These are phyloP conservation scores for Acanthopagrus latus DNA, from an alignment of 2,797 vertebrate genomes.

Conservation along the genomic window DNA sequence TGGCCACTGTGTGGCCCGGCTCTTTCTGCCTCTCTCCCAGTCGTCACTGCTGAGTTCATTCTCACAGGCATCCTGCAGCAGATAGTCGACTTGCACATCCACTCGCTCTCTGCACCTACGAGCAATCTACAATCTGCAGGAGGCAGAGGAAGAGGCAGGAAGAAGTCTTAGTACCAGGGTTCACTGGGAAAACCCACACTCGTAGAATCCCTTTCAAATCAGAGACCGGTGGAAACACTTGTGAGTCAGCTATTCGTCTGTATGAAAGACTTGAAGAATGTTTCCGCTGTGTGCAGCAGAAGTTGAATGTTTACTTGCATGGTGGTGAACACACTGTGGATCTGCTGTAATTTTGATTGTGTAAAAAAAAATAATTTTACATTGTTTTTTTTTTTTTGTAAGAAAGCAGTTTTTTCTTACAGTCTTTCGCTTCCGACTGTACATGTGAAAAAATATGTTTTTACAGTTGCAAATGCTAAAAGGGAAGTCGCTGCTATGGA, in stretches of 20 bases:
- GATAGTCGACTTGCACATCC: slow-evolving; percentile 81
- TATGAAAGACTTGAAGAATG: slow-evolving; percentile 36
- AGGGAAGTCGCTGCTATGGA: slow-evolving; percentile 3
- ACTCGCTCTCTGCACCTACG: slow-evolving; percentile 71
- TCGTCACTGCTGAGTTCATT: slow-evolving; percentile 90
- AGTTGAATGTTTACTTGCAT: neutral
- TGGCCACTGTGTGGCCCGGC: slow-evolving; percentile 81
- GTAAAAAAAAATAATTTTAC: neutral
- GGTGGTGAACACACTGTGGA: neutral
- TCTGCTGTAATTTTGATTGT: neutral
- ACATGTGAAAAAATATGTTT: neutral
- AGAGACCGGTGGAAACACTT: slow-evolving; percentile 13
- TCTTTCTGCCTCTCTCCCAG: slow-evolving; percentile 79
- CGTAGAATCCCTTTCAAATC: slow-evolving; percentile 10
- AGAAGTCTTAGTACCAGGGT: slow-evolving; percentile 54
- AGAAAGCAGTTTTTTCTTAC: neutral
- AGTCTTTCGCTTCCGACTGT: neutral
- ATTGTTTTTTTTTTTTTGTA: slow-evolving; percentile 3
- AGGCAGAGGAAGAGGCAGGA: slow-evolving; percentile 66
- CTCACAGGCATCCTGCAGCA: slow-evolving; percentile 92
- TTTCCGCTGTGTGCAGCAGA: slow-evolving; percentile 6
- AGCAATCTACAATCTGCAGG: slow-evolving; percentile 26
- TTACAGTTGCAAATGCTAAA: slow-evolving; percentile 13
- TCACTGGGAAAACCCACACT: neutral
- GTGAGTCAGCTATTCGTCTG: slow-evolving; percentile 36